phyloP scores from a whole-genome alignment of 2,113 vertebrate species.

The Pavo muticus region DNA sequence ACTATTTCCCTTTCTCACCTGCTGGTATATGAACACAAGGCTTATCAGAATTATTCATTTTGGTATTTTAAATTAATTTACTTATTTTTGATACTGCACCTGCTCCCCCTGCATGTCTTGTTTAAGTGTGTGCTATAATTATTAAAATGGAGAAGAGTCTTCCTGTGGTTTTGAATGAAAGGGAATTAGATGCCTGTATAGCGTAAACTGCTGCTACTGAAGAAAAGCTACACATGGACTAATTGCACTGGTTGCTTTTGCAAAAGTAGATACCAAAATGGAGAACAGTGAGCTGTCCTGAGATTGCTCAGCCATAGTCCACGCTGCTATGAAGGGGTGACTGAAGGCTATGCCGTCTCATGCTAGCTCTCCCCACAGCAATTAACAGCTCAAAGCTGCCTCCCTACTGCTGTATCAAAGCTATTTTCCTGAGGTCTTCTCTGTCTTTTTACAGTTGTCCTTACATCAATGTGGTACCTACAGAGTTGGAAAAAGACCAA shows the following conservation, averaged over 20 bases:
- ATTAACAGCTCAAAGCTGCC: background rate
- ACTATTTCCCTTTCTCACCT: conserved; percentile 3
- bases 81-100: background rate
- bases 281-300: background rate
- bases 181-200: background rate
- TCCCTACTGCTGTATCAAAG: background rate
- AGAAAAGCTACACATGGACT: background rate
- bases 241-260: background rate
- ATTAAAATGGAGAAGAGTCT: background rate
- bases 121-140: background rate
- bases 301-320: background rate
- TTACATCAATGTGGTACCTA: background rate
- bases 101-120: background rate
- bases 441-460: background rate
- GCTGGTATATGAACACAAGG: background rate
- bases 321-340: background rate
- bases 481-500: background rate
- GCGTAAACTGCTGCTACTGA: background rate
- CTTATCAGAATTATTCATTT: conserved; percentile 3
- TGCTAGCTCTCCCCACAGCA: background rate
- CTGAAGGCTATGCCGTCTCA: background rate
- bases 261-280: background rate
- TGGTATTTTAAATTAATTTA: background rate
- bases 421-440: background rate
- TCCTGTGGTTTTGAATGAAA: background rate